Evolutionary conservation across 2,797 vertebrate genomes (phyloP).

Genomic region (Tokudaia muenninki): DNA sequence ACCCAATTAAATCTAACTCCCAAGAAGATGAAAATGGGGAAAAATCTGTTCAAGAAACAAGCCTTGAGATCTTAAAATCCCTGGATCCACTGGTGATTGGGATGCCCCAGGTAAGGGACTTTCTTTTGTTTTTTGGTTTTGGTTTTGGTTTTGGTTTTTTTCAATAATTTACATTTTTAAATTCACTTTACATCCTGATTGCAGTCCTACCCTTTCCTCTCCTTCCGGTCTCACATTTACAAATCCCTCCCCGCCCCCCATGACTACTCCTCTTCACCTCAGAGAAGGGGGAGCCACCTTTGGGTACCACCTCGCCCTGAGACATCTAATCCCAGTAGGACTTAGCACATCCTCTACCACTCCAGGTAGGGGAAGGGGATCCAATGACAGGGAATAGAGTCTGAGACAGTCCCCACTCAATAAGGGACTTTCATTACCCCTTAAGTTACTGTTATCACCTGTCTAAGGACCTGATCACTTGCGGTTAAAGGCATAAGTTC

Average conservation of each 20-base stretch:
- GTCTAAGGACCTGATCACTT: not conserved
- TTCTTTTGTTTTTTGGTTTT: not conserved
- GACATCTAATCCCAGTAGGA: not conserved
- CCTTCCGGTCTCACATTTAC: not conserved
- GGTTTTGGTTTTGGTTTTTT: not conserved
- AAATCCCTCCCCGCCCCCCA: not conserved
- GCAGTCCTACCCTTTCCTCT: not conserved
- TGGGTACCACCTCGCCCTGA: not conserved
- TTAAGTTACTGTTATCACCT: not conserved
- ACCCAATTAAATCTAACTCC: slow-evolving; percentile 53
- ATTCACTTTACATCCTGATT: not conserved
- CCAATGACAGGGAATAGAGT: not conserved
- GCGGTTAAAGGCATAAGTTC: not conserved
- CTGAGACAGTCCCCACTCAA: not conserved
- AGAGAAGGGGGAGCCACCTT: not conserved
- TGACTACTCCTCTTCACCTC: not conserved
- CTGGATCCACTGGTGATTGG: slow-evolving; percentile 78
- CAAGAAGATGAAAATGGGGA: slow-evolving; percentile 63
- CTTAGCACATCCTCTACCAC: not conserved
- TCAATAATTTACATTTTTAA: not conserved
- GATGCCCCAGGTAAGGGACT: slow-evolving; percentile 79
- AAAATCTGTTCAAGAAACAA: slow-evolving; percentile 65
- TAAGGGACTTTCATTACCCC: not conserved
- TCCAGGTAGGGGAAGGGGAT: not conserved
- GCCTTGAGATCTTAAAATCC: slow-evolving; percentile 69